Conservation (phyloP, 2,113 vertebrate species). For the Syngnathus floridae region DNA sequence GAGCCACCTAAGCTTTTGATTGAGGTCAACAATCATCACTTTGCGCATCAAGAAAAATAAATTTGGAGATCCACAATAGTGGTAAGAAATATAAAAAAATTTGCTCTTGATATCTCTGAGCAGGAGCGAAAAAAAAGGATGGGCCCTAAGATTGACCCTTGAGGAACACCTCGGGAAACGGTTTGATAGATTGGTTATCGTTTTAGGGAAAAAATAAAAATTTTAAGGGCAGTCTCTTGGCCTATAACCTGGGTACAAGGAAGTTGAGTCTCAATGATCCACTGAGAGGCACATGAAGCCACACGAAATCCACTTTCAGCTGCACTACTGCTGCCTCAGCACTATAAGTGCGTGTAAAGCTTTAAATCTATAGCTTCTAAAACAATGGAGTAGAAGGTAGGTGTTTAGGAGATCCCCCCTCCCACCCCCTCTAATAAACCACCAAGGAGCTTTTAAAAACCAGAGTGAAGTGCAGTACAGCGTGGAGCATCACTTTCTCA, state of each 20-base stretch:
- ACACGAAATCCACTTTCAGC: conserved; percentile 39
- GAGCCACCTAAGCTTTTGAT: neutral
- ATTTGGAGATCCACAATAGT: neutral
- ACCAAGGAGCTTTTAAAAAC: conserved; percentile 43
- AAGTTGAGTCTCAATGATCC: conserved; percentile 18
- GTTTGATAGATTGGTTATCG: neutral
- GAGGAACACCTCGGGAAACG: neutral
- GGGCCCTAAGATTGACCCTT: neutral
- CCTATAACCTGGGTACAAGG: neutral
- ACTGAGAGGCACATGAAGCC: conserved; percentile 21
- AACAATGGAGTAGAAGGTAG: conserved; percentile 17
- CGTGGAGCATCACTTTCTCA: conserved; percentile 29
- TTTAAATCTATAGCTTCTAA: conserved; percentile 27
- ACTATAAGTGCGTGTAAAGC: conserved; percentile 14
- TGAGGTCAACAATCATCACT: neutral
- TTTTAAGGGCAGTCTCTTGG: neutral
- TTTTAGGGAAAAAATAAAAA: neutral
- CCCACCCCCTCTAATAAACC: conserved; percentile 48
- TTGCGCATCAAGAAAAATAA: neutral
- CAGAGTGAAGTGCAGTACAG: conserved; percentile 18
- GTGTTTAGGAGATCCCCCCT: conserved; percentile 20
- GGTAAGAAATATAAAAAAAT: neutral
- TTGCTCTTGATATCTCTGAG: neutral
- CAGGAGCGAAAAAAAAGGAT: neutral
- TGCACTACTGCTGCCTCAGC: conserved; percentile 31